Base-by-base conservation (phyloP, 2,113 vertebrate species). In the Suricata suricatta region DNA sequence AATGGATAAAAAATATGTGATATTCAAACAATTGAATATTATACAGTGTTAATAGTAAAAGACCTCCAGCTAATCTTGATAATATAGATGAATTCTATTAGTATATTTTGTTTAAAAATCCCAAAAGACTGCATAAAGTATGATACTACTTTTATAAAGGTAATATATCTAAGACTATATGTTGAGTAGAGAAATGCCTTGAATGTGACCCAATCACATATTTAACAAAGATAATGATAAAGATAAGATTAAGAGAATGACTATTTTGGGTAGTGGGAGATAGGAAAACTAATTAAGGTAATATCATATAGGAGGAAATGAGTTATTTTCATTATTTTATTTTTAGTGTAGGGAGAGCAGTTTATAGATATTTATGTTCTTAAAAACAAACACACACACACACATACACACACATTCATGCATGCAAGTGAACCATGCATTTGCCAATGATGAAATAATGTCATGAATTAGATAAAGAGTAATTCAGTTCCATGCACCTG, bases 21-120 rank as follows among this genome's bases (percentile, higher is more conserved):
- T 38, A 77, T 15, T 47, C 41, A 89, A 88, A 88, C 17, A 88
- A 52, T 66, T 0, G 14, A 60, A 63, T 35, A 14, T n/a, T 38
- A 25, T 21, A 23, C 41, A 91, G 16, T 12, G 1, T 54, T 89
- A 35, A 68, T 17, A 79, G 31, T n/a, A 81, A 80, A 91, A 19
- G 41, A 66, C 31, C 10, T 69, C 33, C 1, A 81, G 8, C 17
- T 69, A 35, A 79, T 15, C 29, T 2, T 64, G 16, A 38, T 41
- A 41, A 31, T 6, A 57, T 21, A 64, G 0, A 47, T 21, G 17
- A 54, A 69, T 64, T 2, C 29, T 87, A 23, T 82, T 12, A 82
- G n/a, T 52, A 23, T 9, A 76, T 87, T 80, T 95, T 29, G 14
- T 31, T 89, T 69, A 92, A 83, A 88, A 80, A 29, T 38, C 38